These are phyloP conservation scores for Fragum fragum DNA, from an alignment of 2,888 invertebrate genomes.

Conservation along the genomic window DNA sequence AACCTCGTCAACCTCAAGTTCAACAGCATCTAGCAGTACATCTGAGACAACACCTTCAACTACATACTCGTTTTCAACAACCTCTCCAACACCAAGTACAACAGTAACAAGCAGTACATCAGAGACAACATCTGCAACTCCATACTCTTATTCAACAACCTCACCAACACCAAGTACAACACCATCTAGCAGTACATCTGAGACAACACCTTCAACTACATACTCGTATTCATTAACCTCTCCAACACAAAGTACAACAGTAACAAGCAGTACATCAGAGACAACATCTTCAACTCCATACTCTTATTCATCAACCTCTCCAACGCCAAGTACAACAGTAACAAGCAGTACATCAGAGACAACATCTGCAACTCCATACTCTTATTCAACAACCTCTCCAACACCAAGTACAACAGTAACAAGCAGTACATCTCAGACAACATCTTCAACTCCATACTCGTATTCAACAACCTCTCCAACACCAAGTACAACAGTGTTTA, in stretches of 20 bases:
- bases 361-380: no score
- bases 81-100: background rate
- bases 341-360: background rate
- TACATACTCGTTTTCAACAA: background rate
- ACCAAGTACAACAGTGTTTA: background rate
- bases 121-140: background rate
- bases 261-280: background rate
- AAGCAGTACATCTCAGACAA: background rate
- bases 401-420: background rate
- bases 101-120: conserved; percentile 5
- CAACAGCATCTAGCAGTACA: background rate
- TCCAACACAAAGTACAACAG: background rate
- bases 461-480: background rate
- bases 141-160: conserved; percentile 6
- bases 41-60: background rate
- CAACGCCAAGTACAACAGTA: background rate
- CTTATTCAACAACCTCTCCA: no score
- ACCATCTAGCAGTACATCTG: background rate
- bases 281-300: conserved; percentile 4
- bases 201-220: no score
- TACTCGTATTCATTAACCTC: no score
- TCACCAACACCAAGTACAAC: background rate
- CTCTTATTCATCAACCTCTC: background rate
- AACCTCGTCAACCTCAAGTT: conserved; percentile 1
- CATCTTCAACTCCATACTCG: conserved; percentile 4